phyloP scores from a whole-genome alignment of 2,113 vertebrate genomes.

The Ciconia maguari region DNA sequence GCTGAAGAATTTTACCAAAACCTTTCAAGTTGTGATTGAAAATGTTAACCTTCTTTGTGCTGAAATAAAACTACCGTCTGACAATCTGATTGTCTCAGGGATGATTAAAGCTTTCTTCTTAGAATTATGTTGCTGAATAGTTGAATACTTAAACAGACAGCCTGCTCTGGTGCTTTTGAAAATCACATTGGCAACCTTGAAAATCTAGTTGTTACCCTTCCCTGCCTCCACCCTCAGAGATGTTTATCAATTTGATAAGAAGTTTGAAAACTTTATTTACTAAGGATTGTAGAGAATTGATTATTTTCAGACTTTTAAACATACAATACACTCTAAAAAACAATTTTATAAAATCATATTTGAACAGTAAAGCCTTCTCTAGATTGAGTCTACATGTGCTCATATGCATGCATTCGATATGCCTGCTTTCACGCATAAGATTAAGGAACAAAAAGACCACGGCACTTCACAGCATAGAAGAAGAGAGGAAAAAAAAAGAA shows the following conservation, averaged over 20 bases:
- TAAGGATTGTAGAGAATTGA: background rate
- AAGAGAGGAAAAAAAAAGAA: background rate
- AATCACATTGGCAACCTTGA: background rate
- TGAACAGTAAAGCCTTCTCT: background rate
- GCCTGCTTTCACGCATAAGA: background rate
- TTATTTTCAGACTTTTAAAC: background rate
- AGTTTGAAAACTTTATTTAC: background rate
- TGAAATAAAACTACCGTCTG: background rate
- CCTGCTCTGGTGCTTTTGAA: background rate
- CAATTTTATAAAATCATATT: background rate
- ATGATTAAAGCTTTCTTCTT: background rate
- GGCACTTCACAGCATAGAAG: background rate
- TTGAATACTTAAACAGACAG: background rate
- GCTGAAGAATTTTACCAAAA: background rate
- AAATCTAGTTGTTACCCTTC: background rate
- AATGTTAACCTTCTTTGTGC: background rate
- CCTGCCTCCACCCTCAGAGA: background rate
- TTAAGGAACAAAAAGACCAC: background rate
- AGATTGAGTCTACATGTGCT: background rate
- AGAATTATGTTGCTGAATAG: background rate
- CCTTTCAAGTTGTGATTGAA: background rate
- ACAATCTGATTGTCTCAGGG: background rate
- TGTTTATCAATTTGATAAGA: background rate
- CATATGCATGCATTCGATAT: background rate
- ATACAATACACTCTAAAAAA: background rate